Evolutionary conservation across 2,797 vertebrate species (phyloP), one percentile per base, ranked within the genome.

Genomic region (Crax fasciolata): DNA sequence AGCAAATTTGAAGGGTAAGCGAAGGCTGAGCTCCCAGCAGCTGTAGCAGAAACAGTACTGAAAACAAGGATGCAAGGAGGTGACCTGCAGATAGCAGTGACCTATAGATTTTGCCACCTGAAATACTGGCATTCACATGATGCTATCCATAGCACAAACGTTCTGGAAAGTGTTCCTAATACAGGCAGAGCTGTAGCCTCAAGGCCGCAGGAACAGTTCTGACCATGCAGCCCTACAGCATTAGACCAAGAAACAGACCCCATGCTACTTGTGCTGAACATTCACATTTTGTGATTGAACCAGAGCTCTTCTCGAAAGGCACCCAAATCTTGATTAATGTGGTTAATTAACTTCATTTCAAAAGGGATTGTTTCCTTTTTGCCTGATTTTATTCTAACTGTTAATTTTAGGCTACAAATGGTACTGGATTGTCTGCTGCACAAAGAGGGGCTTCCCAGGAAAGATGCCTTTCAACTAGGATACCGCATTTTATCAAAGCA

Each of bases 321-420:
- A 93, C 23, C 51, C 76, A 63, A 91, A 46, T 57, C 76, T 88
- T 66, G 57, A 76, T 91, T 94, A 92, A 84, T 76, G 58, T 73
- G 2, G 2, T 94, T 93, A 96, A 96, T 92, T 95, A 95, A 81
- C 66, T 86, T 79, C 27, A 35, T 51, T 51, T 51, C 61, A 86
- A 91, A 91, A 81, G 44, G 52, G 54, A 35, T 23, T 76, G 55
- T 81, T 55, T n/a, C 41, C 28, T 76, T 32, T 86, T 75, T 72
- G 84, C 63, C 90, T 84, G 58, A 79, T 93, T 74, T 94, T 68
- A 59, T 1, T 2, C 23, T 72, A 67, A 84, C n/a, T 74, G 76
- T 81, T 94, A 90, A 89, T 92, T 95, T 89, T 70, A 84, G 78
- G 67, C 41, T 77, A 54, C 0, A 0, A 83, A 52, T 30, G 11